Evolutionary conservation across 2,113 vertebrate genomes (phyloP), one percentile per base, ranked within the genome.

Genomic region (Azemiops feae): DNA sequence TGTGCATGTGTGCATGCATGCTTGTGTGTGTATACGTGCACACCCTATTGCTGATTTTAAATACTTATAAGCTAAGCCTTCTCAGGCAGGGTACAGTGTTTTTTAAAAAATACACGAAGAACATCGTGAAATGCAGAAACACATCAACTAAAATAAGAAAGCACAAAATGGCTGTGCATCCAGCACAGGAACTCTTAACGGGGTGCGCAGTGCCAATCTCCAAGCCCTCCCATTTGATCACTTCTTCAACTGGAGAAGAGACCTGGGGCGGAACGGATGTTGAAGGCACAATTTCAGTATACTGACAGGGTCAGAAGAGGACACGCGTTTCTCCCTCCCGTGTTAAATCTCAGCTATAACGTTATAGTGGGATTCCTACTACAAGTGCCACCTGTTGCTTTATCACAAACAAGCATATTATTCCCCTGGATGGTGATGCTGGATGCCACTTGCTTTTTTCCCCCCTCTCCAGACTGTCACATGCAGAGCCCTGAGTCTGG

Each of bases 341-440:
- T 90, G 90, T 93, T 52, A 85, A 89, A 86, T 89, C 43, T 50
- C 39, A 60, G 69, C 74, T 85, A 90, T 89, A 85, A 60, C 69
- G 54, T 74, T 90, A 34, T 60, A 86, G 53, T 8, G 58, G 88
- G 88, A 93, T 54, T 58, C 88, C 64, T 53, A 57, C 64, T 53
- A 57, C 74, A 93, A 54, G 58, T 23, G 58, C 22, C 92, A 93
- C 92, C 92, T 93, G 88, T 60, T 90, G 92, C 74, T 90, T 85
- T 14, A 52, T 81, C 43, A 89, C 74, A 85, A 93, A 89, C 88
- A 58, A 92, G 88, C 47, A 16, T 93, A 81, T 85, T 93, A 27
- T 85, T 93, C 74, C 53, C 54, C 14, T 50, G 18, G 53, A 86
- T 52, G 22, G 47, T 45, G 30, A 58, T 27, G 74, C 88, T 60